phyloP scores from a whole-genome alignment of 1,140 invertebrate species.

The Medauroidea extradentata region DNA sequence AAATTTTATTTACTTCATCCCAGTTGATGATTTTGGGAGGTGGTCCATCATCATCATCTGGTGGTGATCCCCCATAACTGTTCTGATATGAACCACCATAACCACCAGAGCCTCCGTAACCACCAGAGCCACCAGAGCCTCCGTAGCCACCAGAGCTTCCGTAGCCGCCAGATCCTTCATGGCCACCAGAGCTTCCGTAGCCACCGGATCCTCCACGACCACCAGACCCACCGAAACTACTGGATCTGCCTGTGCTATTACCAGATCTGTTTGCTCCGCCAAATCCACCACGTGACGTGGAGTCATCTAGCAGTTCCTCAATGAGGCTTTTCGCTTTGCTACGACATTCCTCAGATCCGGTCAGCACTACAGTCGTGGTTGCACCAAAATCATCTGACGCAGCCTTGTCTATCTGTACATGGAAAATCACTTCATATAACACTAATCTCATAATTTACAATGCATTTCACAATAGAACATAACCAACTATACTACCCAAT shows the following conservation, averaged over 20 bases:
- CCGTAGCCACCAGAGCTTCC: background rate
- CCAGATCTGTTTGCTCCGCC: too few species aligned
- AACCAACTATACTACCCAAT: too few species aligned
- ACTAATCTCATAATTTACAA: too few species aligned
- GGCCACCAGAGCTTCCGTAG: slow-evolving; percentile 34
- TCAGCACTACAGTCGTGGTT: slow-evolving; percentile 33
- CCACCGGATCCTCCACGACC: background rate
- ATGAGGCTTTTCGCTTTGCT: slow-evolving; percentile 52
- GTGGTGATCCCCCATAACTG: slow-evolving; percentile 23
- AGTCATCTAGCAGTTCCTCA: slow-evolving; percentile 34
- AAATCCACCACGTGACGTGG: background rate
- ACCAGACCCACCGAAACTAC: slow-evolving; percentile 6
- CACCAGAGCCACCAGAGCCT: slow-evolving; percentile 40
- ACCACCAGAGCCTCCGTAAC: slow-evolving; percentile 12
- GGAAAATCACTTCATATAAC: too few species aligned
- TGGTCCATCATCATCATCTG: slow-evolving; percentile 16
- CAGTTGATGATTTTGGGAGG: slow-evolving; percentile 38
- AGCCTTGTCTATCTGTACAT: background rate
- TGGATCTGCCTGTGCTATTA: too few species aligned
- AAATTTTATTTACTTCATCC: slow-evolving; percentile 33
- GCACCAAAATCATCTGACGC: slow-evolving; percentile 9
- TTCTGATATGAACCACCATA: slow-evolving; percentile 27
- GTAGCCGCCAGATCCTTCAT: slow-evolving; percentile 3
- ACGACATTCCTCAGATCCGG: slow-evolving; percentile 48
- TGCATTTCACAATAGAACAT: too few species aligned